Conservation (phyloP, 2,797 vertebrate genomes). For the Podargus strigoides region DNA sequence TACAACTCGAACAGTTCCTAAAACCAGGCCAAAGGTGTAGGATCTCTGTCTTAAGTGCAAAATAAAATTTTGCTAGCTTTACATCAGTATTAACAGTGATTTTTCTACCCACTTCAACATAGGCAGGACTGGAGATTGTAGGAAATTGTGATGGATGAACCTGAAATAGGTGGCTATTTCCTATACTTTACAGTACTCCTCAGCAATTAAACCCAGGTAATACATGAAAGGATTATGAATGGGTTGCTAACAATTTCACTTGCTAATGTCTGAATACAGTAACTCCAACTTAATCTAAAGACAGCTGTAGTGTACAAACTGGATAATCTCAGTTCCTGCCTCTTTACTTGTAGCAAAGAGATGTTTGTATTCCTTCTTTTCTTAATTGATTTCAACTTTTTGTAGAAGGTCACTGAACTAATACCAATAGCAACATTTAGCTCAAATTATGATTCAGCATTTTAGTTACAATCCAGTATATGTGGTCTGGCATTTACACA, state of each 20-base stretch:
- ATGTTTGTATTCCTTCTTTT: not conserved
- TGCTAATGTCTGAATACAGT: not conserved
- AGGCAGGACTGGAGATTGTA: not conserved
- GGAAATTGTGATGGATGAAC: not conserved
- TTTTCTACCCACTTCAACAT: not conserved
- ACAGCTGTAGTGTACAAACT: not conserved
- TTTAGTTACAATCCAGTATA: not conserved
- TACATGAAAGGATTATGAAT: not conserved
- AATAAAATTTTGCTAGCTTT: not conserved
- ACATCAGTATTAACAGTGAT: not conserved
- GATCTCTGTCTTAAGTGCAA: not conserved
- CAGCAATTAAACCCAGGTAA: not conserved
- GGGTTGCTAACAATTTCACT: not conserved
- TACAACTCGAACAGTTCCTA: not conserved
- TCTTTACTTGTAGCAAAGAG: not conserved
- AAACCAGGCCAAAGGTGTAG: not conserved
- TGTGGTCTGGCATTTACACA: not conserved
- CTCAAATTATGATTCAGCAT: not conserved
- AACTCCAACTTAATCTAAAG: not conserved
- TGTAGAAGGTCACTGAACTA: not conserved
- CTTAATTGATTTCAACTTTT: not conserved
- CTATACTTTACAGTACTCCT: not conserved
- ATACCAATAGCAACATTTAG: not conserved
- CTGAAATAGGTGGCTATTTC: not conserved
- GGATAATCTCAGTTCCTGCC: not conserved